phyloP scores from a whole-genome alignment of 2,113 vertebrate genomes.

The Capreolus pygargus region DNA sequence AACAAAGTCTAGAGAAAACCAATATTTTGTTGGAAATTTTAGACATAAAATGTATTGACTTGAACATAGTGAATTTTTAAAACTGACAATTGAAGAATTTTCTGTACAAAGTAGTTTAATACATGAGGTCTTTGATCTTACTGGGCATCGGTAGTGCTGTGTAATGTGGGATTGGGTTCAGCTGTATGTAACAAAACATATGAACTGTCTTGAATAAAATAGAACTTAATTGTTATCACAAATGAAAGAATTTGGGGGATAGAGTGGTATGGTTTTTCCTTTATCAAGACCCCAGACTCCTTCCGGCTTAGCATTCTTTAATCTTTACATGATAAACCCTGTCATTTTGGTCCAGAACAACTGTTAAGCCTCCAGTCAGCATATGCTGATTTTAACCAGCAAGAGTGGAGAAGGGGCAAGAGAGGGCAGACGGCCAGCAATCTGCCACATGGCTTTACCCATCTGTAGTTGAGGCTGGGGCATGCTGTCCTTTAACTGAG shows the following conservation, averaged over 20 bases:
- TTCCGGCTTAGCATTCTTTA: not conserved
- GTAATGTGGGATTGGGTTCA: not conserved
- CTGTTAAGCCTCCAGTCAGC: not conserved
- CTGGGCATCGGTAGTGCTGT: not conserved
- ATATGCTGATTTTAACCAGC: not conserved
- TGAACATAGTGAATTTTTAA: not conserved
- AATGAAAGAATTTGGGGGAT: not conserved
- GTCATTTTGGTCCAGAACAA: not conserved
- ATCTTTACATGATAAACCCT: not conserved
- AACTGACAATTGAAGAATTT: not conserved
- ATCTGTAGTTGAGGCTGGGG: not conserved
- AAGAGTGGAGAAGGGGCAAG: not conserved
- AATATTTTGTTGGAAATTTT: constrained; percentile 3
- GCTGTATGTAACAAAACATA: not conserved
- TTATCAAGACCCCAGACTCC: not conserved
- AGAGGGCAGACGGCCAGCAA: not conserved
- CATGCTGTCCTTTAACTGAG: not conserved
- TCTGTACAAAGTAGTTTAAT: not conserved
- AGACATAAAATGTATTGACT: not conserved
- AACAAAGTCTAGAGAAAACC: not conserved
- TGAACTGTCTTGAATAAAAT: not conserved
- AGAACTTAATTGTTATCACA: not conserved
- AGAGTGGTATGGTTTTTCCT: not conserved
- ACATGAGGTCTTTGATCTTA: not conserved
- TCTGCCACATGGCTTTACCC: not conserved